Evolutionary conservation across 2,888 invertebrate species (phyloP).

Genomic region (Hecatera dysodea): DNA sequence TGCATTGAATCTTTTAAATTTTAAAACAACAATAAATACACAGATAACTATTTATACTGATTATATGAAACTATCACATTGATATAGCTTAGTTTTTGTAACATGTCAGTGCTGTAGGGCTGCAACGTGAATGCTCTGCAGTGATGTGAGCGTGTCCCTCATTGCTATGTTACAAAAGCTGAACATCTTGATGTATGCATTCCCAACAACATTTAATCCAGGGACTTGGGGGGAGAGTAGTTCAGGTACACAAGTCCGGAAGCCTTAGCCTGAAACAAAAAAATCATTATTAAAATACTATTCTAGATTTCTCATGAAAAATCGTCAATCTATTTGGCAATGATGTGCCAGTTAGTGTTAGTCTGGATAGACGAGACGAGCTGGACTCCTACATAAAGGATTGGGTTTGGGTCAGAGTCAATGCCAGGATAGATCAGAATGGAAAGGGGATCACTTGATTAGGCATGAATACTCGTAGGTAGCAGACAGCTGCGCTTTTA

Average conservation of each 20-base stretch:
- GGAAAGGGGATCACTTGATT: too few relatives aligned
- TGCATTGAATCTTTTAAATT: too few relatives aligned
- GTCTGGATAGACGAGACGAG: too few relatives aligned
- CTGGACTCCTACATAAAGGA: too few relatives aligned
- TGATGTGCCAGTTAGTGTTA: background rate
- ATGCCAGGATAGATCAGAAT: too few relatives aligned
- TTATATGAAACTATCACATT: conserved; percentile 64
- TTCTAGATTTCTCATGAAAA: background rate
- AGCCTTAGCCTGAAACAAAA: conserved; percentile 90
- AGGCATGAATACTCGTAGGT: background rate
- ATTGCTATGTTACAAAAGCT: conserved; percentile 50
- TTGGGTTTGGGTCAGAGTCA: too few relatives aligned
- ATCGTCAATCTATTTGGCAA: background rate
- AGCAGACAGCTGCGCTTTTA: background rate
- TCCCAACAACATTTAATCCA: conserved; percentile 83
- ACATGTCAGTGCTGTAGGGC: conserved; percentile 28
- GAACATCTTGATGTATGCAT: conserved; percentile 25
- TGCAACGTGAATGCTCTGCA: background rate
- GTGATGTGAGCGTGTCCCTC: background rate
- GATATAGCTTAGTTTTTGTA: conserved; percentile 59
- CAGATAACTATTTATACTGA: conserved; percentile 41
- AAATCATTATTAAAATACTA: conserved; percentile 2
- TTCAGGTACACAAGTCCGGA: conserved; percentile 92
- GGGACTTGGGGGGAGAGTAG: conserved; percentile 91
- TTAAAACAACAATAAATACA: conserved; percentile 25